phyloP scores from a whole-genome alignment of 2,888 invertebrate genomes.

The Drosophila hamatofila region DNA sequence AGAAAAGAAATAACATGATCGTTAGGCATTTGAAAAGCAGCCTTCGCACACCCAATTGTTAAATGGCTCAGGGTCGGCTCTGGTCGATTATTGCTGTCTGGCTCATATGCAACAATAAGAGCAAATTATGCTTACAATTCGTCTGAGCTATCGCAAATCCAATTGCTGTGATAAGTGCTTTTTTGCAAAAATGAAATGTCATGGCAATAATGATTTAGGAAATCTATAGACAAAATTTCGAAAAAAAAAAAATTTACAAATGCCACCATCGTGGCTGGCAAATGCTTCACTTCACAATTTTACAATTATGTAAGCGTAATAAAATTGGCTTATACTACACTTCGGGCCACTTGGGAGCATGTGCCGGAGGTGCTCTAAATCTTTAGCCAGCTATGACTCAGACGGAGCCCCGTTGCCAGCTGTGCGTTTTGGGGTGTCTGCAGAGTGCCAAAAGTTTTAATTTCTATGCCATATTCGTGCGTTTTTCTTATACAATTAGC shows the following conservation, averaged over 20 bases:
- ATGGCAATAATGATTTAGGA: slow-evolving; percentile 47
- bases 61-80: slow-evolving; percentile 59
- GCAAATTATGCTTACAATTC: slow-evolving; percentile 59
- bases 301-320: slow-evolving; percentile 40
- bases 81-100: slow-evolving; percentile 10
- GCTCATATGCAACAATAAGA: slow-evolving; percentile 53
- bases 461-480: slow-evolving; percentile 43
- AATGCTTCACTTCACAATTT: slow-evolving; percentile 28
- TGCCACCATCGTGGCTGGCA: slow-evolving; percentile 19
- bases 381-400: slow-evolving; percentile 51
- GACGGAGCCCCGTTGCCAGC: slow-evolving; percentile 52
- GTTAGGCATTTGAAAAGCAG: slow-evolving; percentile 22
- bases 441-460: slow-evolving; percentile 52
- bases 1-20: slow-evolving; percentile 1
- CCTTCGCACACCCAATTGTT: slow-evolving; percentile 37
- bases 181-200: slow-evolving; percentile 51
- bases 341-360: slow-evolving; percentile 27
- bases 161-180: slow-evolving; percentile 56
- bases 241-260: slow-evolving; percentile 4
- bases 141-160: slow-evolving; percentile 57
- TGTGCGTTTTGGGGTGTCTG: slow-evolving; percentile 63
- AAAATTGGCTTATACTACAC: slow-evolving; percentile 27
- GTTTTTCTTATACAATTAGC: slow-evolving; percentile 57
- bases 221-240: slow-evolving; percentile 20
- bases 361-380: slow-evolving; percentile 35